Conservation (phyloP, 1,140 invertebrate species). For the Epicauta chinensis region DNA sequence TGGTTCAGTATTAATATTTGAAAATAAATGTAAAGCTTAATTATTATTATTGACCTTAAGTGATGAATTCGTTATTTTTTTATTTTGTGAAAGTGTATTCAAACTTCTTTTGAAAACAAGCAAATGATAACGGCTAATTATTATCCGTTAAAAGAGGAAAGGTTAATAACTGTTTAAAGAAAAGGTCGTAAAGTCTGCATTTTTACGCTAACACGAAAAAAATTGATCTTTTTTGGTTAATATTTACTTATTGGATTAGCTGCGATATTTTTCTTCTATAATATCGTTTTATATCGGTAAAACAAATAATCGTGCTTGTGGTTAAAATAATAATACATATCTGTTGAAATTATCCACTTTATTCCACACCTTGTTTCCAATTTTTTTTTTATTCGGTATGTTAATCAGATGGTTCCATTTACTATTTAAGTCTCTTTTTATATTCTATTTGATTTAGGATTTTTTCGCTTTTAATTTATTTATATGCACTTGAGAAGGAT, state of each 20-base stretch:
- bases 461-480: too few species aligned
- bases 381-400: neutral
- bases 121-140: neutral
- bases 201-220: conserved; percentile 1
- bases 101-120: neutral
- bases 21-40: neutral
- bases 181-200: conserved; percentile 19
- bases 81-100: neutral
- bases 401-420: neutral
- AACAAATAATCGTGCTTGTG: too few species aligned
- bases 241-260: neutral
- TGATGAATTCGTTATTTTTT: neutral
- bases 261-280: too few species aligned
- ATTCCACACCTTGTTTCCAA: neutral
- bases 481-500: too few species aligned
- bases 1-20: too few species aligned
- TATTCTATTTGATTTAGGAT: neutral
- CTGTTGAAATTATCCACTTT: neutral
- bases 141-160: conserved; percentile 1
- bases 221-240: neutral
- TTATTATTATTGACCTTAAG: neutral
- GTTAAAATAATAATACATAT: neutral
- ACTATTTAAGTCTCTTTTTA: neutral
- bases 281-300: too few species aligned
- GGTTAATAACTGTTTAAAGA: conserved; percentile 12